phyloP scores from a whole-genome alignment of 2,888 invertebrate species.

The Saturnia japonica region DNA sequence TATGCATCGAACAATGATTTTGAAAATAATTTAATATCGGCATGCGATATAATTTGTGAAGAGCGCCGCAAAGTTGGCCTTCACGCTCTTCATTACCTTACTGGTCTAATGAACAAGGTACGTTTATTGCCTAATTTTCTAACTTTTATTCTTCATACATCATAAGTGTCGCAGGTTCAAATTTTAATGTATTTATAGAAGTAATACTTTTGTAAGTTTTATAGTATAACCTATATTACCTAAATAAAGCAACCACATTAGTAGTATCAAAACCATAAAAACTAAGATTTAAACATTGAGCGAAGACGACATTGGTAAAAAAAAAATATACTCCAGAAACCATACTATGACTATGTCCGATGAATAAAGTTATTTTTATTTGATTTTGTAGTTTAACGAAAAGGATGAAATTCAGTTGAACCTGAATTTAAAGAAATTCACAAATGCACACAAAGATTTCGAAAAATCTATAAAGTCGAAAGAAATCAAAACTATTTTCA shows the following conservation, averaged over 20 bases:
- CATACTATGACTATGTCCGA: background rate
- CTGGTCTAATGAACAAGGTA: conserved; percentile 20
- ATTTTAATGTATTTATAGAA: no score
- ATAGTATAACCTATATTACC: background rate
- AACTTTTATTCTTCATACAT: no score
- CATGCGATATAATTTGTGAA: conserved; percentile 25
- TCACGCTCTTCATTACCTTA: conserved; percentile 24
- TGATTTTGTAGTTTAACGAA: conserved; percentile 11
- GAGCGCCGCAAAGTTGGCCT: conserved; percentile 20
- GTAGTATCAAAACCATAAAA: background rate
- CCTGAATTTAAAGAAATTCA: conserved; percentile 8
- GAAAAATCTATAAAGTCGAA: conserved; percentile 12
- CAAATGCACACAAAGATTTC: conserved; percentile 11
- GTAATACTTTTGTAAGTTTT: background rate
- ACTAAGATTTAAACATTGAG: background rate
- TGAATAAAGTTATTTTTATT: background rate
- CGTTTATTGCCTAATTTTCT: background rate
- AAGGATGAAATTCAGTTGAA: conserved; percentile 16
- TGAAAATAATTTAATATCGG: conserved; percentile 4
- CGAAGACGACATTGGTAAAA: background rate
- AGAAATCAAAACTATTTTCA: conserved; percentile 4
- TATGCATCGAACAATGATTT: background rate
- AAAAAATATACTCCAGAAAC: background rate
- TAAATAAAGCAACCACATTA: background rate
- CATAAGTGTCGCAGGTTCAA: no score